Conservation (phyloP, 2,888 invertebrate genomes). For the Drosophila setosimentum region DNA sequence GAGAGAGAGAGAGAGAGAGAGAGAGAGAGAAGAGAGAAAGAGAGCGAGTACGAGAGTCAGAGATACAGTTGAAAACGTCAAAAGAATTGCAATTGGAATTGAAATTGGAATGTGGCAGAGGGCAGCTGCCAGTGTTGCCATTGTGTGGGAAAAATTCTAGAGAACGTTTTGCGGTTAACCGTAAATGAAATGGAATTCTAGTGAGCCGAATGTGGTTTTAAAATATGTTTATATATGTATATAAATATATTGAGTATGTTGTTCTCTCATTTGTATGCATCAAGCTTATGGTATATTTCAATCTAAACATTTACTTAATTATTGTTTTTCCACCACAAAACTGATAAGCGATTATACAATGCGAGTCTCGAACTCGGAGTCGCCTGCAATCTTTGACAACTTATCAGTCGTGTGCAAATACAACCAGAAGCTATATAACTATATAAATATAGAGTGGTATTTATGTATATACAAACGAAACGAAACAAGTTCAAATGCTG, state of each 20-base stretch:
- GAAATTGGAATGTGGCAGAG: background rate
- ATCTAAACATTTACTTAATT: constrained; percentile 28
- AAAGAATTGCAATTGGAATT: background rate
- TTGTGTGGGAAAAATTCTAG: constrained; percentile 7
- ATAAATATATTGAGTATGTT: background rate
- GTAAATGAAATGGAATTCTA: constrained; percentile 40
- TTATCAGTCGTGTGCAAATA: constrained; percentile 47
- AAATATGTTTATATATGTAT: background rate
- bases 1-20: background rate
- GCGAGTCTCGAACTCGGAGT: constrained; percentile 13
- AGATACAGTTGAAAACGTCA: background rate
- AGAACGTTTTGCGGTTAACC: constrained; percentile 42
- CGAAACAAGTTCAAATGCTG: background rate
- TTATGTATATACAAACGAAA: background rate
- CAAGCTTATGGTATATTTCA: constrained; percentile 10
- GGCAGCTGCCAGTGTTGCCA: background rate
- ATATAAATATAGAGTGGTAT: background rate
- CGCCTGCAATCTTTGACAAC: constrained; percentile 46
- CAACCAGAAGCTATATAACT: background rate
- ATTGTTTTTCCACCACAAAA: constrained; percentile 5
- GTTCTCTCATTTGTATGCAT: background rate
- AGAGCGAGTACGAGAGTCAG: background rate
- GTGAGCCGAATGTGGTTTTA: constrained; percentile 20
- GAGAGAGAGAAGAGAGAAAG: too few species aligned
- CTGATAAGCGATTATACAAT: constrained; percentile 60